Conservation (phyloP, 1,140 invertebrate genomes). For the Brachionus plicatilis region DNA sequence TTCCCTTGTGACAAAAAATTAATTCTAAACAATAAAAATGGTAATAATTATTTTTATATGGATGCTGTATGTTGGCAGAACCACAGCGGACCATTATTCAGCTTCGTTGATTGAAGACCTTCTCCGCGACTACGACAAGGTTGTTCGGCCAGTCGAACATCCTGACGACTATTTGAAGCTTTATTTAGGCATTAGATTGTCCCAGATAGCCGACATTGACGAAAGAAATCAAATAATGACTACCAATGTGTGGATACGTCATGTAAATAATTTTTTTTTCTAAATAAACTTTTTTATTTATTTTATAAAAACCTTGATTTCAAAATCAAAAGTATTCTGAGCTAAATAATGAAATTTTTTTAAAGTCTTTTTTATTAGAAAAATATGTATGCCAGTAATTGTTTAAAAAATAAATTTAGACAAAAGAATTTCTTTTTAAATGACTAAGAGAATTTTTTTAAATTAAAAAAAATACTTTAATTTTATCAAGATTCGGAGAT, state of each 20-base stretch:
- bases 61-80: background rate
- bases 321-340: no score
- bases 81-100: background rate
- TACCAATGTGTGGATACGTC: slow-evolving; percentile 57
- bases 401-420: no score
- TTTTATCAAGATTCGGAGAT: no score
- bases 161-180: background rate
- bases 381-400: no score
- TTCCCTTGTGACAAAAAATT: background rate
- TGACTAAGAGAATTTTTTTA: no score
- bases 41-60: background rate
- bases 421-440: no score
- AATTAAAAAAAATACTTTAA: no score
- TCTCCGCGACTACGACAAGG: background rate
- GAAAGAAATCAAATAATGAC: slow-evolving; percentile 59
- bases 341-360: no score
- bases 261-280: slow-evolving; percentile 49
- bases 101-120: background rate
- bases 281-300: slow-evolving; percentile 46
- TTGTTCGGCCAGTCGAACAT: background rate
- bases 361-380: no score
- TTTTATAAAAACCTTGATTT: slow-evolving; percentile 43
- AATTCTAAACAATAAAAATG: background rate
- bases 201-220: slow-evolving; percentile 43
- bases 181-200: slow-evolving; percentile 30